Evolutionary conservation across 2,797 vertebrate genomes (phyloP), one percentile per base, ranked within the genome.

Genomic region (Smutsia temminckii): DNA sequence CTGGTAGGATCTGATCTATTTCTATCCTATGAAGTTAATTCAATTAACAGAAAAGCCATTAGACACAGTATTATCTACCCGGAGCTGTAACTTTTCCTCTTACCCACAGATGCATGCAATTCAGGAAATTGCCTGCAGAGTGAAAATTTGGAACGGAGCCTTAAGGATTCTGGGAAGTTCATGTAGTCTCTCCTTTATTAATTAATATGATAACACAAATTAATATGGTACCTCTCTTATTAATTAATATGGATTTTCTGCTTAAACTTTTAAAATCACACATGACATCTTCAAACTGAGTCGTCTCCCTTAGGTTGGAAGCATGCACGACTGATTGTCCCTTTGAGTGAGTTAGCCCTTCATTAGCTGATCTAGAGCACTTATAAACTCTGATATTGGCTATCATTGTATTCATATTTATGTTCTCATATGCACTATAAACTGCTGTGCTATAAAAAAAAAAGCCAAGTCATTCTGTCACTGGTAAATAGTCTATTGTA

Each of bases 1-100:
- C 53, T 83, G 75, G 49, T 68, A 93, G 51, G 66, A 27, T 94
- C 68, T 51, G 57, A 25, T 96, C 69, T 81, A 42, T 77, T 75
- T 83, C 74, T 74, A 81, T 72, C 21, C 32, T 40, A 37, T 75
- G 37, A 96, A 85, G 91, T 89, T 91, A 95, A 95, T 96, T 85
- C 87, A 94, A 89, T 96, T 92, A 94, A 61, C 64, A 80, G 49
- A 64, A 93, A 97, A 96, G 64, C 81, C 84, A 92, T 83, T 89
- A 94, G 80, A 85, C 53, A 87, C 57, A 85, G 74, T 81, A 10
- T 72, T 96, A 69, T 85, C 90, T 79, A 81, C 34, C 57, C 68
- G 49, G 61, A 89, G 51, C 68, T 64, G 32, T 79, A 81, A 93
- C 32, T 88, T 95, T 78, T 83, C 46, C 57, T 57, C 8, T 69